A percentile compares a stretch with the other conserved stretches of the same genome.
Conservation (phyloP, 2,113 vertebrate genomes). For the Leptosomus discolor region DNA sequence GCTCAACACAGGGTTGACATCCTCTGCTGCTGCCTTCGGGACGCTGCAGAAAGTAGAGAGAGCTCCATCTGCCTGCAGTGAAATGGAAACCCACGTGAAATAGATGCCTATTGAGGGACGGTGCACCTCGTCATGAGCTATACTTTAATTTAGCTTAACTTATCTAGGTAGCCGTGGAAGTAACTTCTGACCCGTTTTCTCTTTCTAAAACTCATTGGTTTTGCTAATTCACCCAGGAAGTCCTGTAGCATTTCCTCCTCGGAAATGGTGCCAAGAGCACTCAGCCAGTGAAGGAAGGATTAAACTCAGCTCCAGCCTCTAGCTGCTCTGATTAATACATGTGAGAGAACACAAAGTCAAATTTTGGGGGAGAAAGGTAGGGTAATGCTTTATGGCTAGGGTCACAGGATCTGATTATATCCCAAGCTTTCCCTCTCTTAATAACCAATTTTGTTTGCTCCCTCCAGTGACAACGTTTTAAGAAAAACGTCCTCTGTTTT, state of each 20-base stretch:
- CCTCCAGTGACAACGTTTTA: not conserved
- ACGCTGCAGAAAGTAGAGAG: not conserved
- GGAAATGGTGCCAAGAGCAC: not conserved
- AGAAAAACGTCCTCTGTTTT: not conserved
- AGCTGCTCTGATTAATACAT: not conserved
- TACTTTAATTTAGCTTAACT: not conserved
- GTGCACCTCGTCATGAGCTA: not conserved
- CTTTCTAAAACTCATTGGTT: not conserved
- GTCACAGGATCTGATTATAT: not conserved
- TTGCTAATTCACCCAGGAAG: not conserved
- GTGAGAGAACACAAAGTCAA: not conserved
- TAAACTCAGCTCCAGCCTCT: not conserved
- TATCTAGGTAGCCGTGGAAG: not conserved
- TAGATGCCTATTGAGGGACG: accelerated
- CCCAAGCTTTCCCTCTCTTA: not conserved
- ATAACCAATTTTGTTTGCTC: not conserved
- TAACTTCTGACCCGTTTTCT: not conserved
- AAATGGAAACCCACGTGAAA: not conserved
- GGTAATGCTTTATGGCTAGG: not conserved
- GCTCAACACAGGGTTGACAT: not conserved
- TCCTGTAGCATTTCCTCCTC: not conserved
- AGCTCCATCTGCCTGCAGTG: not conserved
- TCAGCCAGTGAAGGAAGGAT: not conserved
- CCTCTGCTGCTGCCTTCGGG: not conserved
- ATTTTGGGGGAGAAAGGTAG: not conserved